A percentile compares a stretch with the other conserved stretches of the same genome.
These are phyloP conservation scores for Nemotelus pantherinus DNA, from an alignment of 2,888 invertebrate genomes.

Conservation along the genomic window DNA sequence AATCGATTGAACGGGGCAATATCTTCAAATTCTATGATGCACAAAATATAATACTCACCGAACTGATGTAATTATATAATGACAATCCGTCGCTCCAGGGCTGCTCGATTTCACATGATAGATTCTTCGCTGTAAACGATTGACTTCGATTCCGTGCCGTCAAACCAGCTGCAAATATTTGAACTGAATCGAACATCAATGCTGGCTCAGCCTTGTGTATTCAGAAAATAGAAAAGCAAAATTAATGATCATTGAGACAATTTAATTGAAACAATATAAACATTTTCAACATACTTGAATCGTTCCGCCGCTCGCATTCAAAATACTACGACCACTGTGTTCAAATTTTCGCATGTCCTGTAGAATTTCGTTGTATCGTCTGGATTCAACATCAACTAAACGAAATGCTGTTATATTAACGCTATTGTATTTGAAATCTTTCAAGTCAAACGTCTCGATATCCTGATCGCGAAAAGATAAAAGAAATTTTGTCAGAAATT, in stretches of 20 bases:
- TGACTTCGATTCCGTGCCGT: slow-evolving; percentile 77
- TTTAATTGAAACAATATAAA: background rate
- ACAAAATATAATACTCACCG: slow-evolving; percentile 66
- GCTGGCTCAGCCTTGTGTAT: slow-evolving; percentile 82
- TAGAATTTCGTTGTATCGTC: slow-evolving; percentile 77
- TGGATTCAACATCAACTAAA: slow-evolving; percentile 82
- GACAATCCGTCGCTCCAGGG: slow-evolving; percentile 83
- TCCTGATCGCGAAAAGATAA: slow-evolving; percentile 68
- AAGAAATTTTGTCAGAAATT: background rate
- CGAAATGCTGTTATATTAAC: slow-evolving; percentile 96
- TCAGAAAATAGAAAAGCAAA: background rate
- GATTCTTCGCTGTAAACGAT: slow-evolving; percentile 74
- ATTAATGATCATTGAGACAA: background rate
- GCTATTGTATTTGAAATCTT: slow-evolving; percentile 92
- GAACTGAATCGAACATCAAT: slow-evolving; percentile 85
- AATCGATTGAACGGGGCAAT: no score
- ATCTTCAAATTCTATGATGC: no score
- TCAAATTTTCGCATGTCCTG: slow-evolving; percentile 90
- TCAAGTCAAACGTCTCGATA: slow-evolving; percentile 85
- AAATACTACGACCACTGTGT: slow-evolving; percentile 81
- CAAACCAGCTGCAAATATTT: slow-evolving; percentile 81
- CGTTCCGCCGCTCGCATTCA: slow-evolving; percentile 66
- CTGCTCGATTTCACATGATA: slow-evolving; percentile 83
- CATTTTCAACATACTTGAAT: slow-evolving; percentile 27
- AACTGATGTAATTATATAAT: slow-evolving; percentile 78